Conservation (phyloP, 2,113 vertebrate species). For the Phrynocephalus versicolor region DNA sequence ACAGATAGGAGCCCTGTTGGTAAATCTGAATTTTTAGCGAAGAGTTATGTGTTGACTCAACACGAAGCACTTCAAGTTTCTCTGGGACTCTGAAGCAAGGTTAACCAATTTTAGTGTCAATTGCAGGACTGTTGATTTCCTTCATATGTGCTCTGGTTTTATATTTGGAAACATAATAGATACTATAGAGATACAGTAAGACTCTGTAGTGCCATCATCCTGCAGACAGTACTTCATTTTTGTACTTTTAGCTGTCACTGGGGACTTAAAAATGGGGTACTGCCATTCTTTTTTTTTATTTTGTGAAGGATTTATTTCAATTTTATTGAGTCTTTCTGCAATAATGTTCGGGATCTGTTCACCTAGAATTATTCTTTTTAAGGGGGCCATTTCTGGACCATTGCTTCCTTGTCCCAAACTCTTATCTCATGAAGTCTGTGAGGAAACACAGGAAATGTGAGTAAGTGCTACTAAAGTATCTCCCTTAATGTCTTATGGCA, state of each 20-base stretch:
- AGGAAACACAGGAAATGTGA: neutral
- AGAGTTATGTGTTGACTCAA: neutral
- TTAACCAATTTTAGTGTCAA: neutral
- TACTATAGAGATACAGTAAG: neutral
- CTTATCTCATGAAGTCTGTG: conserved; percentile 14
- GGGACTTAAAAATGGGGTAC: neutral
- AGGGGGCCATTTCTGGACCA: neutral
- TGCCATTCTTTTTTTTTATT: neutral
- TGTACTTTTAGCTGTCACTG: neutral
- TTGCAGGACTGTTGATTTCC: neutral
- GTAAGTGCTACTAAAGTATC: neutral
- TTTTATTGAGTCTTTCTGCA: neutral
- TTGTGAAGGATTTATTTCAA: neutral
- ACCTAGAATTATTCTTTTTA: neutral
- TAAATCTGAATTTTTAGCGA: neutral
- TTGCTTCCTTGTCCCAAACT: neutral
- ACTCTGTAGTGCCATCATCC: neutral
- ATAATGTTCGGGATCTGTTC: neutral
- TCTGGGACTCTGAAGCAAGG: neutral
- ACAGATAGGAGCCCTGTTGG: neutral
- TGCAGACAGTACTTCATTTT: neutral
- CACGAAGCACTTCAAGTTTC: neutral
- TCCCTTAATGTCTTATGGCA: conserved; percentile 11
- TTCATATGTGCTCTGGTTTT: neutral
- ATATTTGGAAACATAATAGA: neutral